Evolutionary conservation across 2,888 invertebrate species (phyloP).

Genomic region (Saturnia pavonia): DNA sequence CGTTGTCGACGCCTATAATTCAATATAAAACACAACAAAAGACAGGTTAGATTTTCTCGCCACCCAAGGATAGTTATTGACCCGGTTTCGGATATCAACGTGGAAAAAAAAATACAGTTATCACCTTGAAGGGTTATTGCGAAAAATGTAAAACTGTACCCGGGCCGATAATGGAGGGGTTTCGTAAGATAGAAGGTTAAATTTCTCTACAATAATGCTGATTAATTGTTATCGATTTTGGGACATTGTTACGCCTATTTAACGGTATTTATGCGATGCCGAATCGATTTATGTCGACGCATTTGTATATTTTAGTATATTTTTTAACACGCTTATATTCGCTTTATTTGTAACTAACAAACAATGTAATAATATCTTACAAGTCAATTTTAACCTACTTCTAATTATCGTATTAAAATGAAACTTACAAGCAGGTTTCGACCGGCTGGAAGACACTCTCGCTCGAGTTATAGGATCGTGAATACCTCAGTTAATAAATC

Average conservation of each 20-base stretch:
- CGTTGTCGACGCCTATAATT: background rate
- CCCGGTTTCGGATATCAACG: constrained; percentile 50
- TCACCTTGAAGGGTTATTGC: constrained; percentile 69
- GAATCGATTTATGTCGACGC: background rate
- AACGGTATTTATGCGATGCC: background rate
- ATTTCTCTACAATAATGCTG: constrained; percentile 57
- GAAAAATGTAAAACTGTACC: constrained; percentile 62
- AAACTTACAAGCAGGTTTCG: no score
- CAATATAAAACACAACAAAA: background rate
- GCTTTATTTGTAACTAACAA: no score
- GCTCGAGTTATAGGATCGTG: no score
- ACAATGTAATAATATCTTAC: no score
- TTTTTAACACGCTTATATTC: no score
- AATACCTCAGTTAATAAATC: no score
- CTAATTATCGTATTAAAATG: no score
- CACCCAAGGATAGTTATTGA: constrained; percentile 49
- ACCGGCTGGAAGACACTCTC: no score
- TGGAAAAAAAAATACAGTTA: constrained; percentile 46
- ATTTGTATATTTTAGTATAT: background rate
- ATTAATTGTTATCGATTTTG: constrained; percentile 36
- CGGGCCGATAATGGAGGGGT: constrained; percentile 19
- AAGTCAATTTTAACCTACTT: no score
- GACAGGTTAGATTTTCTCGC: constrained; percentile 23
- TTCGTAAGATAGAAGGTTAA: constrained; percentile 53
- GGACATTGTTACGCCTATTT: constrained; percentile 6